Base-by-base conservation (phyloP, 2,888 invertebrate genomes). In the Bugula neritina region DNA sequence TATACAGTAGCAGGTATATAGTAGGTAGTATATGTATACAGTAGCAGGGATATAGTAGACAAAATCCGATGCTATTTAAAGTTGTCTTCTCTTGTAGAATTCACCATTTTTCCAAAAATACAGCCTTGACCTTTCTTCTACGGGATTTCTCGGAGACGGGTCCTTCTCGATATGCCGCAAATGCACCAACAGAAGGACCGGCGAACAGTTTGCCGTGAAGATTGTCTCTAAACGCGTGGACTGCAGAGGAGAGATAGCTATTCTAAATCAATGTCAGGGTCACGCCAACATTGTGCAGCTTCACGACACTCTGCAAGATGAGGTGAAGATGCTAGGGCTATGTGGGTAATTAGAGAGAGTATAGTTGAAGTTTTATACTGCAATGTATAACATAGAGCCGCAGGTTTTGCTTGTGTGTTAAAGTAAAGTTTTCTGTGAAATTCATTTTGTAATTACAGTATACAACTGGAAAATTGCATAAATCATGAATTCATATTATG, bases 61-160 rank as follows among this genome's bases (percentile, higher is more conserved):
- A n/a, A n/a, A n/a, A n/a, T n/a, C n/a, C n/a, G n/a, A n/a, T n/a
- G n/a, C n/a, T n/a, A n/a, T n/a, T n/a, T n/a, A n/a, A n/a, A n/a
- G 43, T 43, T 43, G 5, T 43, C 17, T 10, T 43, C 17, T 43
- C 17, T 81, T 83, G 69, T 86, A 90, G 89, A 90, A 91, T 79
- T 94, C 93, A 0, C 88, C 89, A 27, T 95, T 95, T 86, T 94
- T 94, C 86, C 89, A 91, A 81, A 88, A 90, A 72, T 95, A 94
- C 85, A 90, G 90, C 73, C 85, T 94, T 5, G 89, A 91, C 79
- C 82, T 89, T 35, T 88, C 70, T 5, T 43, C 78, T 25, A 81
- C 85, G 35, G 88, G 89, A 0, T 87, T 90, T 23, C 85, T 95
- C 0, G 94, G 95, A 0, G 92, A 93, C 79, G 95, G 95, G 0